Base-by-base conservation (phyloP, 1,140 invertebrate genomes). In the Drosophila kohkoa region DNA sequence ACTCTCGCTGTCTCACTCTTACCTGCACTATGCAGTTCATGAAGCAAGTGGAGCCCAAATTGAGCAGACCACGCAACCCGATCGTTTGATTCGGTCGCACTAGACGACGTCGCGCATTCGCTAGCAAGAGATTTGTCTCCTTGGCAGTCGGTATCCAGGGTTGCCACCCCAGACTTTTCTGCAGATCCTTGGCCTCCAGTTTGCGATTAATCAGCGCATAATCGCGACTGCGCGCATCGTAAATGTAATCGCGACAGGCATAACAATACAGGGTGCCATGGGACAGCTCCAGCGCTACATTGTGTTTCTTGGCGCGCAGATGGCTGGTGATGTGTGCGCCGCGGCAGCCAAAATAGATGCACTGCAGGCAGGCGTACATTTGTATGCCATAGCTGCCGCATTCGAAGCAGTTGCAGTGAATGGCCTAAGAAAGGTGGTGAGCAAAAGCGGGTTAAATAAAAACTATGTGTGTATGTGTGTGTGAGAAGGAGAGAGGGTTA, bases 1-100 rank as follows among this genome's bases (percentile, higher is more conserved):
- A 20, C 8, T 49, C n/a, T 49, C 16, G 15, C 6, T 10, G 15
- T 49, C 30, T 20, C 5, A 3, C 1, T 63, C 76, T 69, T 38
- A 94, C 95, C 94, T 99, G 99, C 6, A 99, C 96, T 87, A 99
- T 99, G 91, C 98, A 98, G 93, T 99, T 99, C 97, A 99, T 99
- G 92, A 99, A 99, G 93, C 99, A 99, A 1, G 99, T 99, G 75
- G 98, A 98, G n/a, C 99, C 98, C 77, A 99, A 93, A 93, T 99
- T 99, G 75, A 99, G 96, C 20, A 99, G 94, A 1, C 99, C 99
- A 72, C 98, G 94, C 30, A 99, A 93, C 38, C 98, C 97, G 85
- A 98, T 96, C 20, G 97, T 97, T 46, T 97, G 97, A 82, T 96
- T 96, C 63, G 96, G 95, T 51, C 96, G 95, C 48, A 98, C 96